Percentiles rank a stretch among this genome's conserved stretches.
These are phyloP conservation scores for Danaus chrysippus DNA, from an alignment of 2,888 invertebrate species.

Conservation along the genomic window DNA sequence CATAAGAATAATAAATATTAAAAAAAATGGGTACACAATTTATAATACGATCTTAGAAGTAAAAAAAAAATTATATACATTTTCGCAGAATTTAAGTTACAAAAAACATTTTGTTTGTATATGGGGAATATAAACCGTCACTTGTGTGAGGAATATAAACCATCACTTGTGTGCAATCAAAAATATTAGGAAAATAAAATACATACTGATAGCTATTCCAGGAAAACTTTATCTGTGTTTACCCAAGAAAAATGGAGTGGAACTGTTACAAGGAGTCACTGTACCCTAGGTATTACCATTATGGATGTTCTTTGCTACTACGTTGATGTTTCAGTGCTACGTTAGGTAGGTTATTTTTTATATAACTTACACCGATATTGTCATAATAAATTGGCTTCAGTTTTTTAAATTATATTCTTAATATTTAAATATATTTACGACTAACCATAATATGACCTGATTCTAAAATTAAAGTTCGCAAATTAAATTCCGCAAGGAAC, in stretches of 20 bases:
- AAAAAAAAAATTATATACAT: too few relatives aligned
- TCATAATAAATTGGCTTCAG: background rate
- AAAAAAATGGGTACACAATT: too few relatives aligned
- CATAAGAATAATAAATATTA: too few relatives aligned
- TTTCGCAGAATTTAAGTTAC: too few relatives aligned
- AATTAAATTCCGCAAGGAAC: too few relatives aligned
- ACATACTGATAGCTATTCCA: constrained; percentile 16
- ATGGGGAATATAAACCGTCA: too few relatives aligned
- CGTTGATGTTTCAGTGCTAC: constrained; percentile 24
- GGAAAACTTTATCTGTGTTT: constrained; percentile 26
- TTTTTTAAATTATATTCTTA: constrained; percentile 1
- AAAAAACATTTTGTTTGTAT: too few relatives aligned
- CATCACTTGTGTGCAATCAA: too few relatives aligned
- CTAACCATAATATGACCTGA: too few relatives aligned
- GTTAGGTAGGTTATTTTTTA: constrained; percentile 21
- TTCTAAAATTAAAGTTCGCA: too few relatives aligned
- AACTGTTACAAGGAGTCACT: constrained; percentile 33
- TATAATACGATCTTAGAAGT: too few relatives aligned
- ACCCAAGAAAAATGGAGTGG: constrained; percentile 35
- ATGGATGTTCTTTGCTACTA: constrained; percentile 8
- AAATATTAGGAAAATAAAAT: background rate
- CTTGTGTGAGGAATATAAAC: too few relatives aligned
- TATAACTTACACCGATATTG: constrained; percentile 17
- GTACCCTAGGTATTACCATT: constrained; percentile 26
- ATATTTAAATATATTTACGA: background rate